Evolutionary conservation across 2,888 invertebrate genomes (phyloP), one percentile per base, ranked within the genome.

Genomic region (Petrolisthes cinctipes): DNA sequence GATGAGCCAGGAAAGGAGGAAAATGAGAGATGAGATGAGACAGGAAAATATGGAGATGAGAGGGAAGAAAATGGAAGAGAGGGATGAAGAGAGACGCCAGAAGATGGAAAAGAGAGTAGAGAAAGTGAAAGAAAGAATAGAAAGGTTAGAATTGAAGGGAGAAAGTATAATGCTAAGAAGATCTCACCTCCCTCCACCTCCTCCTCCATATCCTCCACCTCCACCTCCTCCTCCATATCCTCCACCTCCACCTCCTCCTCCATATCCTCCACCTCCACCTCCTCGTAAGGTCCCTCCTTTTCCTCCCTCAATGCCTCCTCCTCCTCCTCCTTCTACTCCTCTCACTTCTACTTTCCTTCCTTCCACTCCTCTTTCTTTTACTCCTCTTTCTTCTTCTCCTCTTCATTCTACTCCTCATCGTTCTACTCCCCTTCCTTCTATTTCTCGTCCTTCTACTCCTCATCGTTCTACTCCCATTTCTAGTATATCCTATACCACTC

Each of bases 271-370:
- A n/a, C n/a, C 71, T 9, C 11, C 5, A n/a, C 71, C n/a, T 61
- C 71, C n/a, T n/a, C 71, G 11, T 5, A 14, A 71, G 11, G n/a
- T 14, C n/a, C 17, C n/a, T 71, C 71, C 71, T 17, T 5, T n/a
- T 80, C 80, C 80, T 80, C 20, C 80, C 54, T 54, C 76, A n/a
- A 54, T 56, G 5, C 11, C 56, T 54, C 79, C 6, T 76, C 76
- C 79, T 54, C 20, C 79, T 6, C 79, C 53, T n/a, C 54, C 54
- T 79, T 14, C 1, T 9, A 23, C 14, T 20, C n/a, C 56, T 56
- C 79, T 56, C 17, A 79, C n/a, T 6, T 51, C 73, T 73, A 9
- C 73, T 73, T n/a, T 20, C 11, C n/a, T 6, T 73, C 73, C 73
- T 73, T 20, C n/a, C n/a, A 11, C 73, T 73, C 23, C 73, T 73